A percentile compares a stretch with the other conserved stretches of the same genome.
Evolutionary conservation across 2,888 invertebrate genomes (phyloP).

Genomic region (Scelioninae gen. 2): DNA sequence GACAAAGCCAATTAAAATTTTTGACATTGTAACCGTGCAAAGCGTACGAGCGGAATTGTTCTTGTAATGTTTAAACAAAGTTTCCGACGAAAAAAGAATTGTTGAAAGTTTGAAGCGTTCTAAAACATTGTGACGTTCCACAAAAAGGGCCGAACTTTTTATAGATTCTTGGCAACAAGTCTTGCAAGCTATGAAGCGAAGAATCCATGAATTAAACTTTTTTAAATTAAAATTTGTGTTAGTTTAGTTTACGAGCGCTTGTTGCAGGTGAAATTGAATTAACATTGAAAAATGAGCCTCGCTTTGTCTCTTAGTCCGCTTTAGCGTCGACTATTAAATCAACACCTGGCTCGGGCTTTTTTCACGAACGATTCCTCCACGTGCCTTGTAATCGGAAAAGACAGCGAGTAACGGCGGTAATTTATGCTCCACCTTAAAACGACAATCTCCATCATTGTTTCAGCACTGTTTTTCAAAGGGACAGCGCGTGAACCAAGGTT

Average conservation of each 20-base stretch:
- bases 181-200: background rate
- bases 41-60: background rate
- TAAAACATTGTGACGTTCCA: conserved; percentile 23
- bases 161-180: conserved; percentile 25
- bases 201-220: conserved; percentile 27
- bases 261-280: conserved; percentile 23
- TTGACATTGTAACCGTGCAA: conserved; percentile 13
- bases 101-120: conserved; percentile 21
- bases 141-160: conserved; percentile 12
- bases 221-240: conserved; percentile 8
- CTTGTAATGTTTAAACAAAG: conserved; percentile 9
- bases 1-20: conserved; percentile 4
- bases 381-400: conserved; percentile 16
- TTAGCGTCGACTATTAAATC: conserved; percentile 15
- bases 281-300: conserved; percentile 8
- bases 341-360: conserved; percentile 19
- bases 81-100: background rate
- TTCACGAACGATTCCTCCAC: conserved; percentile 4
- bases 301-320: background rate
- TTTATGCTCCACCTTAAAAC: conserved; percentile 18
- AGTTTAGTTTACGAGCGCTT: conserved; percentile 1
- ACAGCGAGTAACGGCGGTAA: conserved; percentile 10
- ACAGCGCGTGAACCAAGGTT: too few species aligned
- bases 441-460: conserved; percentile 23
- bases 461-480: conserved; percentile 10